Percentiles rank a stretch among this genome's conserved stretches.
phyloP scores from a whole-genome alignment of 2,797 vertebrate species.

The Vespertilio murinus region DNA sequence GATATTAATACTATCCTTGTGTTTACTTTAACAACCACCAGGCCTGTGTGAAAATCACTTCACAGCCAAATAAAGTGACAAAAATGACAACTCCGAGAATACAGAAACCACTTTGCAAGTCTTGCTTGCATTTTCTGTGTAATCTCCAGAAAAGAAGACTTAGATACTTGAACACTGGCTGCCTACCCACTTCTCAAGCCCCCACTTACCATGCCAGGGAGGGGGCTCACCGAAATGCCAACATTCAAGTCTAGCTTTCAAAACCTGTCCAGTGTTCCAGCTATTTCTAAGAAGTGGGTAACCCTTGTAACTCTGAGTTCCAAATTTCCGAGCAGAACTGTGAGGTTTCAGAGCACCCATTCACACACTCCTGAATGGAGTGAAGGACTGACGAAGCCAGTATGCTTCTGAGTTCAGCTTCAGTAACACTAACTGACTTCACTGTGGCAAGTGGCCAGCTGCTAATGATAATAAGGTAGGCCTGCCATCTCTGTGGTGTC shows the following conservation, averaged over 20 bases:
- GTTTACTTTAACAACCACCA: conserved; percentile 79
- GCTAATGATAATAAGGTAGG: not conserved
- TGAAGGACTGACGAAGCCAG: not conserved
- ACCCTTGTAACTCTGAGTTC: not conserved
- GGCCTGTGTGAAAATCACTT: conserved; percentile 80
- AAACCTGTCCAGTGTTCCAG: not conserved
- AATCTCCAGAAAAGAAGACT: conserved; percentile 62
- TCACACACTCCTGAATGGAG: not conserved
- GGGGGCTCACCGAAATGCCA: conserved; percentile 10
- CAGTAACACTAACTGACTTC: not conserved
- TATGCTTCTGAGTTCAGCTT: not conserved
- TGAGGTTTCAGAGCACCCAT: not conserved
- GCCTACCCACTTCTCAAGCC: conserved; percentile 3
- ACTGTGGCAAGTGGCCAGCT: not conserved
- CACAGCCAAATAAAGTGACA: conserved; percentile 78
- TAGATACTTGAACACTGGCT: not conserved
- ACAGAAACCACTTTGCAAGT: conserved; percentile 76
- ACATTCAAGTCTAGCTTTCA: not conserved
- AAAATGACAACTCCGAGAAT: conserved; percentile 80
- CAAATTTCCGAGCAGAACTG: not conserved
- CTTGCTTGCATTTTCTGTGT: conserved; percentile 67
- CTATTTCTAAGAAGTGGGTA: not conserved
- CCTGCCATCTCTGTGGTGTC: not conserved
- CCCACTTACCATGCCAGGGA: not conserved
- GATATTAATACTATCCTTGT: conserved; percentile 79